phyloP scores from a whole-genome alignment of 1,140 invertebrate species.

The Lutraria rhynchaena region DNA sequence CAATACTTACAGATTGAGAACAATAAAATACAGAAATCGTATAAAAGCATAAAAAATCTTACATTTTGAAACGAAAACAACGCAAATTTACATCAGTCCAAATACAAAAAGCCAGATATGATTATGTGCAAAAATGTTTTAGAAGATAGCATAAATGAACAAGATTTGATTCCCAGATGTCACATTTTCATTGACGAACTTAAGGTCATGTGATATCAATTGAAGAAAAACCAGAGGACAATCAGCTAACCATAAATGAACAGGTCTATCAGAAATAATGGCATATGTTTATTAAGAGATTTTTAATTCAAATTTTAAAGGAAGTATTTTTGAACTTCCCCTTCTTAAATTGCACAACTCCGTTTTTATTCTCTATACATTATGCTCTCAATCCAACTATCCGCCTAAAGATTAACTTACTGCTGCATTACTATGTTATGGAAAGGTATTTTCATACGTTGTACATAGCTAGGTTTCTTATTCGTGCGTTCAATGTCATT shows the following conservation, averaged over 20 bases:
- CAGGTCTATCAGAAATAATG: too few relatives aligned
- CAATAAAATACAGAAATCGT: background rate
- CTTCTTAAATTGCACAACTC: too few relatives aligned
- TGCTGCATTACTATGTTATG: too few relatives aligned
- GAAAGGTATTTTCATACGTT: too few relatives aligned
- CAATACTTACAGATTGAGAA: background rate
- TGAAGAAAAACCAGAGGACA: background rate
- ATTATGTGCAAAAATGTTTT: slow-evolving; percentile 33
- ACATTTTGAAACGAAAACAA: slow-evolving; percentile 17
- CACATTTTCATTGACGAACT: background rate
- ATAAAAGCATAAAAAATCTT: slow-evolving; percentile 3
- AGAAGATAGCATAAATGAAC: background rate
- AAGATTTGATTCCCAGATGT: slow-evolving; percentile 1
- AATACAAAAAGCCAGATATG: background rate
- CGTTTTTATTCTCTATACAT: too few relatives aligned
- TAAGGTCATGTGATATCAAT: background rate
- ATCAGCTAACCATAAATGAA: background rate
- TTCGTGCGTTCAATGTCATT: too few relatives aligned
- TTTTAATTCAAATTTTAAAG: too few relatives aligned
- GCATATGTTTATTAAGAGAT: too few relatives aligned
- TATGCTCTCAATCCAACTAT: too few relatives aligned
- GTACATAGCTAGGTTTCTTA: too few relatives aligned
- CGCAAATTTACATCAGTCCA: background rate
- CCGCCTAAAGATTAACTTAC: too few relatives aligned
- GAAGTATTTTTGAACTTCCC: too few relatives aligned